Evolutionary conservation across 2,888 invertebrate species (phyloP).

Genomic region (Tenthredo amoena): DNA sequence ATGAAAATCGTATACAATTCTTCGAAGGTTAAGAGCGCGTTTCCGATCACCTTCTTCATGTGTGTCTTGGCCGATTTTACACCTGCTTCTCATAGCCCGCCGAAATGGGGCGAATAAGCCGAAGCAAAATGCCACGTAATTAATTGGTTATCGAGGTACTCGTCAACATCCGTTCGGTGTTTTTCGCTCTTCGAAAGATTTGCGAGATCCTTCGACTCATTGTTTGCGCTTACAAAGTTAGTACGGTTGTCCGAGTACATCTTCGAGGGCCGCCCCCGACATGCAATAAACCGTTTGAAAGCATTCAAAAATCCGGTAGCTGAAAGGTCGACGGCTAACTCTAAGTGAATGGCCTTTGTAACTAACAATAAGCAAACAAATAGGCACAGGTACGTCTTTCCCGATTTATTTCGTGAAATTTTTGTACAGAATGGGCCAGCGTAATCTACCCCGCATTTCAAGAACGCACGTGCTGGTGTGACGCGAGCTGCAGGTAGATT

Average conservation of each 20-base stretch:
- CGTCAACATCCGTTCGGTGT: slow-evolving; percentile 30
- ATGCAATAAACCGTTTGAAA: slow-evolving; percentile 58
- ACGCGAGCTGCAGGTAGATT: slow-evolving; percentile 10
- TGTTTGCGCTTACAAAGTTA: too few species aligned
- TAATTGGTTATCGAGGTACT: slow-evolving; percentile 20
- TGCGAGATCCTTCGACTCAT: not conserved
- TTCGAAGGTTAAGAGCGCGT: slow-evolving; percentile 61
- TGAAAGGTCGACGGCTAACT: slow-evolving; percentile 58
- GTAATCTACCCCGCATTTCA: too few species aligned
- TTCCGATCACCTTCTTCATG: slow-evolving; percentile 60
- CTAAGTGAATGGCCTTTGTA: slow-evolving; percentile 57
- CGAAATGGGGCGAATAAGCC: slow-evolving; percentile 62
- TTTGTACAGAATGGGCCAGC: too few species aligned
- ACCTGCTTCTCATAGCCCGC: slow-evolving; percentile 51
- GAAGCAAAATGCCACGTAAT: slow-evolving; percentile 65
- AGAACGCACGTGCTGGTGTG: too few species aligned
- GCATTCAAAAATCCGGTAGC: slow-evolving; percentile 60
- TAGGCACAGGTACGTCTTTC: too few species aligned
- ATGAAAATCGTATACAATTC: slow-evolving; percentile 61
- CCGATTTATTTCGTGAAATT: too few species aligned
- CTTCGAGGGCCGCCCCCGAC: slow-evolving; percentile 55
- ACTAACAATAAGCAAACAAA: not conserved
- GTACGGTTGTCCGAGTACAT: too few species aligned
- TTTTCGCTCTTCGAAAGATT: slow-evolving; percentile 23
- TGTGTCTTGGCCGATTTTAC: slow-evolving; percentile 68